Conservation (phyloP, 1,140 invertebrate species). For the Aphelinus certus region DNA sequence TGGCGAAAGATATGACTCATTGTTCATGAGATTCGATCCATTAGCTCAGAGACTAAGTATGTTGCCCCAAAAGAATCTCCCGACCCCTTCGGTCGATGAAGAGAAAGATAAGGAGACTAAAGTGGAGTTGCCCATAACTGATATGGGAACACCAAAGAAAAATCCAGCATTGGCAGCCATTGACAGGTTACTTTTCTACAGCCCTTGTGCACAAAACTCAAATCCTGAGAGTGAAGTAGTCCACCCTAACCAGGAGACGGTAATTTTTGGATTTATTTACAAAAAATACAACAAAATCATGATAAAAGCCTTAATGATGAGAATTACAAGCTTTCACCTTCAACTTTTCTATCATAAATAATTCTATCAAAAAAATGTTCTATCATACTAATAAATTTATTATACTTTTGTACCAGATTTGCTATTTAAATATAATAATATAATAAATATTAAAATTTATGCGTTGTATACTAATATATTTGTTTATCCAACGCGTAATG, state of each 20-base stretch:
- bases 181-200: constrained; percentile 62
- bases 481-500: no score
- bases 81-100: constrained; percentile 46
- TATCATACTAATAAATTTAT: no score
- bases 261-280: constrained; percentile 24
- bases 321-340: no score
- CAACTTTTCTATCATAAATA: no score
- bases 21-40: constrained; percentile 73
- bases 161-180: constrained; percentile 62
- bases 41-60: constrained; percentile 62
- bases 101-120: constrained; percentile 54
- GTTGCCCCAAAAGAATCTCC: constrained; percentile 58
- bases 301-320: no score
- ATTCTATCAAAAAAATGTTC: no score
- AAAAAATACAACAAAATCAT: neutral
- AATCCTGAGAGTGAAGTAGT: constrained; percentile 46
- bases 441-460: constrained; percentile 24
- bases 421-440: constrained; percentile 20
- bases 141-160: constrained; percentile 51
- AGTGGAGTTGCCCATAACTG: constrained; percentile 45
- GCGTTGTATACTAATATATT: no score
- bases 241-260: constrained; percentile 48
- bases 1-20: constrained; percentile 66
- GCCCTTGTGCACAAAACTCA: constrained; percentile 26
- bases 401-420: neutral